A percentile compares a stretch with the other conserved stretches of the same genome.
Conservation (phyloP, 2,113 vertebrate genomes). For the Parus major region DNA sequence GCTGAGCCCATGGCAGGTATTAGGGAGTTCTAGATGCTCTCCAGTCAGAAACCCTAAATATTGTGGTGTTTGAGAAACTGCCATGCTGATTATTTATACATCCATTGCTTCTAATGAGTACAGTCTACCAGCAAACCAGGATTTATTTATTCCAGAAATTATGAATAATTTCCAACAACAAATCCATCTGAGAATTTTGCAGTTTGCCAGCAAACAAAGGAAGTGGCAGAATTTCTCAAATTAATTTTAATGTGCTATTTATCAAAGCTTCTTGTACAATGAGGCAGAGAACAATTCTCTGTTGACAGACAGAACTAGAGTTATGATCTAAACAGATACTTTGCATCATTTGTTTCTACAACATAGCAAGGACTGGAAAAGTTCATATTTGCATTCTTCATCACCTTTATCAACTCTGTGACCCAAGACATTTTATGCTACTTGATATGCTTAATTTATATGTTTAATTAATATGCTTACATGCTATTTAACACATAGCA, state of each 20-base stretch:
- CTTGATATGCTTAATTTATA: neutral
- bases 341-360: neutral
- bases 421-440: neutral
- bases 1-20: neutral
- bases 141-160: neutral
- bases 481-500: neutral
- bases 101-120: neutral
- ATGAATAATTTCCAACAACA: neutral
- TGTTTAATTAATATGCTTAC: too few species aligned
- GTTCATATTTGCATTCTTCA: neutral
- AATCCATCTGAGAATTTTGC: neutral
- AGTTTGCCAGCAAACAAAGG: neutral
- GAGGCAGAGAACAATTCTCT: neutral
- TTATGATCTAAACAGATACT: neutral
- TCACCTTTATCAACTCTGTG: neutral
- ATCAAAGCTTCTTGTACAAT: neutral
- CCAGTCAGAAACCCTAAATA: neutral
- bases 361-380: neutral
- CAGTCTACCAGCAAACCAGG: neutral
- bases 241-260: conserved; percentile 3
- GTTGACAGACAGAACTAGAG: neutral
- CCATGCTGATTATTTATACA: neutral
- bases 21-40: neutral
- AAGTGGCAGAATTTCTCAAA: neutral
- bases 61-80: neutral